phyloP scores from a whole-genome alignment of 1,140 invertebrate species.

The Eufriesea mexicana region DNA sequence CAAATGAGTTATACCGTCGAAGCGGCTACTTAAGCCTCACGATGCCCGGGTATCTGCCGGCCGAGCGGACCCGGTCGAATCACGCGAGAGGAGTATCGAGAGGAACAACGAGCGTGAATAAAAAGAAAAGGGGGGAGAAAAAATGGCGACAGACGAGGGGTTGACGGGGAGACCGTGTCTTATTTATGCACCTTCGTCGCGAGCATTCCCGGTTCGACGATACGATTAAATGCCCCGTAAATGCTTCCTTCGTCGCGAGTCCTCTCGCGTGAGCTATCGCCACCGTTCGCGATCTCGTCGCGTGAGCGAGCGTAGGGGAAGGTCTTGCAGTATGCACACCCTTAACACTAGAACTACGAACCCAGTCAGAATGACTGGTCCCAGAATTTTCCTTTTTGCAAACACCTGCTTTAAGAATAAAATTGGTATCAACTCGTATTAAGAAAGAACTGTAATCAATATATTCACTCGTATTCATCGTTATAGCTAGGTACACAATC shows the following conservation, averaged over 20 bases:
- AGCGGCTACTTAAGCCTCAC: slow-evolving; percentile 49
- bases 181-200: slow-evolving; percentile 34
- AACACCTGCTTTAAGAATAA: too few species aligned
- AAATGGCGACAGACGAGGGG: neutral
- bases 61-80: slow-evolving; percentile 26
- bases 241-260: slow-evolving; percentile 23
- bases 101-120: neutral
- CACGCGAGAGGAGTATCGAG: slow-evolving; percentile 46
- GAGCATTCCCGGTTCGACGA: slow-evolving; percentile 5
- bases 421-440: too few species aligned
- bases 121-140: neutral
- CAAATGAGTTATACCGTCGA: slow-evolving; percentile 64
- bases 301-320: slow-evolving; percentile 25
- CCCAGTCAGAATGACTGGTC: too few species aligned
- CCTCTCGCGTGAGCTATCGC: slow-evolving; percentile 41
- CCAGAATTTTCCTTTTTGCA: too few species aligned
- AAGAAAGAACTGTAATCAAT: too few species aligned
- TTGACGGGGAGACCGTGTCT: neutral
- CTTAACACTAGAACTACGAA: too few species aligned
- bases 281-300: slow-evolving; percentile 19
- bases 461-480: too few species aligned
- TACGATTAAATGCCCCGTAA: slow-evolving; percentile 46
- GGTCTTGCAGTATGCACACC: neutral
- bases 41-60: slow-evolving; percentile 28
- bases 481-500: too few species aligned